Percentiles rank a stretch among this genome's conserved stretches.
These are phyloP conservation scores for Patella ulyssiponensis DNA, from an alignment of 2,888 invertebrate species.

Conservation along the genomic window DNA sequence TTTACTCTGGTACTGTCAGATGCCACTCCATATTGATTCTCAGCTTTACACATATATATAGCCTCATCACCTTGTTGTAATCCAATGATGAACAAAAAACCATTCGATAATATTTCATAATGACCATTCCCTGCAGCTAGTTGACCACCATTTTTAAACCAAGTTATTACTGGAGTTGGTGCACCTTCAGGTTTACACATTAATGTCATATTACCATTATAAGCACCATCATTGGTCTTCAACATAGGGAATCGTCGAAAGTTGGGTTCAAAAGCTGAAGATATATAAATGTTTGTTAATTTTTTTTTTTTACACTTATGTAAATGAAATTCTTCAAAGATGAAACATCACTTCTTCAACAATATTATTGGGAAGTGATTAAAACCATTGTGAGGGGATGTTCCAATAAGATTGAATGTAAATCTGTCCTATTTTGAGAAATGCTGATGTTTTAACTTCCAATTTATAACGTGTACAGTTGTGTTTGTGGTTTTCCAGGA, in stretches of 20 bases:
- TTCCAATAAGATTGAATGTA: too few relatives aligned
- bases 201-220: conserved; percentile 92
- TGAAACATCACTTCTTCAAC: too few relatives aligned
- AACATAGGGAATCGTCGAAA: conserved; percentile 90
- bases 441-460: too few relatives aligned
- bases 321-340: too few relatives aligned
- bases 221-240: conserved; percentile 87
- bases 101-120: conserved; percentile 83
- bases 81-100: conserved; percentile 84
- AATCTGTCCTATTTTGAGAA: too few relatives aligned
- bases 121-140: conserved; percentile 30
- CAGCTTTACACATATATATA: conserved; percentile 55
- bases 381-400: too few relatives aligned
- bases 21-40: conserved; percentile 51
- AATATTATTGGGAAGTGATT: too few relatives aligned
- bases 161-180: conserved; percentile 83
- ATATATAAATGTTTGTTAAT: too few relatives aligned
- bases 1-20: conserved; percentile 43
- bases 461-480: too few relatives aligned
- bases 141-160: conserved; percentile 86
- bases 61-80: conserved; percentile 48
- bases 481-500: too few relatives aligned
- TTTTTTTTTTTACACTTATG: too few relatives aligned
- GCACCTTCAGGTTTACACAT: conserved; percentile 94
- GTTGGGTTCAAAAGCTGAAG: conserved; percentile 79